A percentile compares a stretch with the other conserved stretches of the same genome.
phyloP scores from a whole-genome alignment of 2,113 vertebrate genomes.

The Barnardius zonarius region DNA sequence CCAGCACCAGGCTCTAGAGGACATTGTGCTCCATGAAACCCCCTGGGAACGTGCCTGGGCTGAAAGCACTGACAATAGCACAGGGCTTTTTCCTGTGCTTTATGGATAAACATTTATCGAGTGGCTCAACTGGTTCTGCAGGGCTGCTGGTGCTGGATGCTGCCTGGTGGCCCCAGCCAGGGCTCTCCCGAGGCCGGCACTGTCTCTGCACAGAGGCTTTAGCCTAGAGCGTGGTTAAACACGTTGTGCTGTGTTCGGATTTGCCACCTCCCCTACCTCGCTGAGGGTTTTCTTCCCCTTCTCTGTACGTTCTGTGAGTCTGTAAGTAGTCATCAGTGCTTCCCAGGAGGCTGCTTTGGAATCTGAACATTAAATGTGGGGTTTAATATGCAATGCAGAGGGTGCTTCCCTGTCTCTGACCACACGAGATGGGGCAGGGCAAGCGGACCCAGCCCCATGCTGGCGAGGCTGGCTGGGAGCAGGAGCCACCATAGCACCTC shows the following conservation, averaged over 20 bases:
- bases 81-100: rapidly evolving
- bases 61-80: not conserved
- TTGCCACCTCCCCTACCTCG: not conserved
- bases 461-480: not conserved
- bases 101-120: not conserved
- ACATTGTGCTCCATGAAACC: not conserved
- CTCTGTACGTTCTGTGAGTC: not conserved
- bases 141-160: not conserved
- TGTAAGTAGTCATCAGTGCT: not conserved
- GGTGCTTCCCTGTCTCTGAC: not conserved
- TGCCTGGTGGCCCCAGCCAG: not conserved
- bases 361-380: not conserved
- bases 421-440: not conserved
- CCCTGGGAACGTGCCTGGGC: rapidly evolving
- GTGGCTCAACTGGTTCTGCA: not conserved
- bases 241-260: not conserved
- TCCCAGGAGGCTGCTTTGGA: not conserved
- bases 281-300: not conserved
- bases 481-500: not conserved
- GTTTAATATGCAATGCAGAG: no score
- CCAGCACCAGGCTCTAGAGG: rapidly evolving
- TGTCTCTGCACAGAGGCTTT: not conserved
- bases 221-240: not conserved
- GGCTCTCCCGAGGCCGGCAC: not conserved
- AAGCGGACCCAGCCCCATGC: not conserved